These are phyloP conservation scores for Romanomermis culicivorax DNA, from an alignment of 2,888 invertebrate species.

Conservation along the genomic window DNA sequence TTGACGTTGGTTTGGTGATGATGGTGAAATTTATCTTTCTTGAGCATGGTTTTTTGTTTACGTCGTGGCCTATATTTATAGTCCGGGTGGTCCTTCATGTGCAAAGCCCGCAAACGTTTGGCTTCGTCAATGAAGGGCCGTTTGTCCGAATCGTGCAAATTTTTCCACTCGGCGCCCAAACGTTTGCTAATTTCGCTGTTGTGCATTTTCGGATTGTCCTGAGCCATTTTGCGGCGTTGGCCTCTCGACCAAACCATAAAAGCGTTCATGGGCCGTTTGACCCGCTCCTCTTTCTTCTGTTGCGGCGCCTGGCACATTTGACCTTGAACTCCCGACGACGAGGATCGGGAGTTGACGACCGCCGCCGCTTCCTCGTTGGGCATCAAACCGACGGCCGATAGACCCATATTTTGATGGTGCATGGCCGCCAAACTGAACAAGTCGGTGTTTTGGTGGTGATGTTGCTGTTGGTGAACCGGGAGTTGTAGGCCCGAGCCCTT, in stretches of 20 bases:
- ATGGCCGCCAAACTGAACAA: not conserved
- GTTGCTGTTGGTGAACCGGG: not conserved
- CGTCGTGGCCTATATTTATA: conserved; percentile 30
- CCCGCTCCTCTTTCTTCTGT: not conserved
- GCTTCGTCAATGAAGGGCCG: conserved; percentile 75
- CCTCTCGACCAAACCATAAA: conserved; percentile 92
- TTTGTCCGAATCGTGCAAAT: conserved; percentile 61
- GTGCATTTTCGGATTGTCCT: conserved; percentile 90
- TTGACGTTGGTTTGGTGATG: not conserved
- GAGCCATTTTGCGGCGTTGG: conserved; percentile 69
- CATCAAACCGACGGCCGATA: not conserved
- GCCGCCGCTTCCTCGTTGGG: not conserved
- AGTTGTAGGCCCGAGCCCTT: not conserved
- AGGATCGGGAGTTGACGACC: not conserved
- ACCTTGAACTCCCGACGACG: not conserved
- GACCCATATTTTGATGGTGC: not conserved
- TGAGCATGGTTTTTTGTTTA: not conserved
- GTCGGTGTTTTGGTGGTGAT: not conserved
- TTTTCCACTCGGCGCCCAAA: conserved; percentile 71
- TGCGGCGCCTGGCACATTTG: not conserved
- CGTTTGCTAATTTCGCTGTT: conserved; percentile 81
- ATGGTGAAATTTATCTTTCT: conserved; percentile 1
- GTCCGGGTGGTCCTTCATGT: conserved; percentile 41
- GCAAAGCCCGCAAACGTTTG: conserved; percentile 47
- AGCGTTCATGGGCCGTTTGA: conserved; percentile 68